Evolutionary conservation across 2,888 invertebrate species (phyloP), one percentile per base, ranked within the genome.

Genomic region (Cartodere bifasciata): DNA sequence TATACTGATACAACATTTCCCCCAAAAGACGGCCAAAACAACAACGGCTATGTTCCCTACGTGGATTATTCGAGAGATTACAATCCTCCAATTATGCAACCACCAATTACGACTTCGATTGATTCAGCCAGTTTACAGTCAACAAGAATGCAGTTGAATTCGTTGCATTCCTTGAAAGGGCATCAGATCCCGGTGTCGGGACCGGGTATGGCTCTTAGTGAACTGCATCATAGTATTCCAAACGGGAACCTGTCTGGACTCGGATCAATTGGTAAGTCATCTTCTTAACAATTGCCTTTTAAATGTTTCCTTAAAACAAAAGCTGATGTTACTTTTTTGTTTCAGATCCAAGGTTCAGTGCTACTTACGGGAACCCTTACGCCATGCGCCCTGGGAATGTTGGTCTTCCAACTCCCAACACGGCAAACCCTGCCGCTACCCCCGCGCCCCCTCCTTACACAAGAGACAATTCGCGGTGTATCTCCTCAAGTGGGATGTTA

Each of bases 301-400:
- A n/a, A n/a, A n/a, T n/a, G n/a, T n/a, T n/a, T n/a, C n/a, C n/a
- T n/a, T n/a, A n/a, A n/a, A n/a, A n/a, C n/a, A n/a, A n/a, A n/a
- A n/a, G n/a, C n/a, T n/a, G n/a, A n/a, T n/a, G n/a, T n/a, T n/a
- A n/a, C n/a, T n/a, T n/a, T n/a, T n/a, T n/a, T n/a, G n/a, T n/a
- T n/a, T n/a, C n/a, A 15, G 88, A 88, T 57, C 86, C 87, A 2
- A 67, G 87, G 41, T 90, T 82, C 56, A 86, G 85, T 29, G 88
- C 90, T 20, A 80, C 85, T 4, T 90, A 90, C 51, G 84, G 85
- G 33, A 90, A 90, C 60, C 88, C 88, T 2, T 88, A 88, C 58
- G 64, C 87, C 9, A 35, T 48, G 16, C 23, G 87, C 51, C 75
- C 74, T 36, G 73, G 72, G 28, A 72, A 68, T 38, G 54, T 70